Evolutionary conservation across 2,888 invertebrate genomes (phyloP), one percentile per base, ranked within the genome.

Genomic region (Heliconius ethilla): DNA sequence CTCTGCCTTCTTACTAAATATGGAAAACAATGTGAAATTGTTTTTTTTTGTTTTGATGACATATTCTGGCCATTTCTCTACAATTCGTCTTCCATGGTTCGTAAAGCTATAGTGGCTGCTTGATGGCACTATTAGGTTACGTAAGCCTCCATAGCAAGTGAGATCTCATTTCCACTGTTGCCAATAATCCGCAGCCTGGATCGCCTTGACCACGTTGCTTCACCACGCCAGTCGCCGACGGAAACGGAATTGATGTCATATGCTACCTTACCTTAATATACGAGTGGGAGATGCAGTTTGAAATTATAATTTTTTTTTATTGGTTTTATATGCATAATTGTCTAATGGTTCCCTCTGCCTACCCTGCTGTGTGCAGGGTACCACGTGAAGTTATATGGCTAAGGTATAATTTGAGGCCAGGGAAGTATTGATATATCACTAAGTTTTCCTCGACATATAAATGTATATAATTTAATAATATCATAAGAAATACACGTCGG

Each of bases 181-280:
- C 78, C 83, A 84, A 82, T 81, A 80, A 78, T 82, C 80, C 80
- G 77, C 79, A 73, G 76, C 51, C 85, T 83, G 65, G 87, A 79
- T 88, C 82, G 85, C 88, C 88, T 88, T 88, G 88, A 88, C 87
- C 87, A 84, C 77, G 83, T 88, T 87, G 86, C 87, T 79, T 82
- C 86, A 88, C 82, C 81, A 76, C 78, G 81, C 82, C 81, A 82
- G 83, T 84, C 85, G 83, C 83, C 84, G 83, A 82, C 84, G 86
- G 87, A 86, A 86, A 86, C 83, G 84, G 85, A 85, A 82, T 83
- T 83, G 82, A 82, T 83, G 82, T 81, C 80, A 81, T 80, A 81
- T 75, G 82, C 81, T 81, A 70, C 79, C 77, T 59, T 75, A 69
- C 79, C 77, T 59, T 75, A 69, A 75, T 70, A 55, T 76, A 18